Percentiles rank a stretch among this genome's conserved stretches.
phyloP scores from a whole-genome alignment of 35 echinoderm and acorn worm genomes.

The Ophioderma brevispina region DNA sequence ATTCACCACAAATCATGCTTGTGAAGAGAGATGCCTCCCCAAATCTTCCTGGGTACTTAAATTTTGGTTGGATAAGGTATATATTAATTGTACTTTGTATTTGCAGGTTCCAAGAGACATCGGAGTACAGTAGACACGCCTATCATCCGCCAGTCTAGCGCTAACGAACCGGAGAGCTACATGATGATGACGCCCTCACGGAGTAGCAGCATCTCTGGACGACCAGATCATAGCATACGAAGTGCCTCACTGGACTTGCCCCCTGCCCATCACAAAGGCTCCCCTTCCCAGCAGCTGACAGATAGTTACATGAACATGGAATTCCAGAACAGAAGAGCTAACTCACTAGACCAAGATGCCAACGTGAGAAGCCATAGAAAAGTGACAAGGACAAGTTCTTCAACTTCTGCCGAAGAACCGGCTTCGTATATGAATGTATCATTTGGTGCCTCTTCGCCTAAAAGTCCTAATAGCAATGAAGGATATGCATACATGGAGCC shows the following conservation, averaged over 20 bases:
- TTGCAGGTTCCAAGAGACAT: slow-evolving; percentile 7
- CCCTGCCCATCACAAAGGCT: background rate
- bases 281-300: slow-evolving; percentile 15
- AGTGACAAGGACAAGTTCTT: background rate
- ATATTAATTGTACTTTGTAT: no score
- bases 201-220: background rate
- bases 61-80: no score
- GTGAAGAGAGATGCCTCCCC: no score
- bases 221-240: background rate
- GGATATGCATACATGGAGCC: slow-evolving; percentile 18
- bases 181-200: slow-evolving; percentile 50
- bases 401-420: background rate
- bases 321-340: slow-evolving; percentile 39
- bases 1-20: no score
- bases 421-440: slow-evolving; percentile 11
- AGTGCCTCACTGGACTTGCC: background rate
- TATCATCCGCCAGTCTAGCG: background rate
- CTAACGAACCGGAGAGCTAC: slow-evolving; percentile 24
- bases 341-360: background rate
- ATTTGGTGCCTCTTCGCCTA: background rate
- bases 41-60: no score
- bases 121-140: slow-evolving; percentile 9
- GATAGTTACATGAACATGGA: slow-evolving; percentile 81
- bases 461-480: background rate
- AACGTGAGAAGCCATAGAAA: background rate